Percentiles rank a stretch among this genome's conserved stretches.
These are phyloP conservation scores for Lacerta bilineata DNA, from an alignment of 2,797 vertebrate species.

Conservation along the genomic window DNA sequence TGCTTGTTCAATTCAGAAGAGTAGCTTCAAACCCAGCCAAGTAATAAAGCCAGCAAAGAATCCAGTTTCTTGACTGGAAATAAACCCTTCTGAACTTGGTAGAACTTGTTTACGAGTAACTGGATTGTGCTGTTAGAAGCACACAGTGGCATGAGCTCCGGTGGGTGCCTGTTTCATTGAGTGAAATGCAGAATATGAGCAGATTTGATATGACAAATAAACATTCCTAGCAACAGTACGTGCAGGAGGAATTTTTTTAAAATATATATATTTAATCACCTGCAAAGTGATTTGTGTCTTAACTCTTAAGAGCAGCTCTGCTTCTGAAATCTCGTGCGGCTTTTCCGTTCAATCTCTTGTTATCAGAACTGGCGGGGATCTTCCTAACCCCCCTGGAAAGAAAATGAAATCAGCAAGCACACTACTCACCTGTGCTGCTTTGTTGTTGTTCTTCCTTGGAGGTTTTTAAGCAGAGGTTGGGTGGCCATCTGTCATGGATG, in stretches of 20 bases:
- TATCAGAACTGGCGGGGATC: constrained; percentile 21
- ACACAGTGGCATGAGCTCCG: neutral
- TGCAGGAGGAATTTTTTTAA: neutral
- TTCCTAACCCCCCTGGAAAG: constrained; percentile 27
- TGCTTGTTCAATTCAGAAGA: neutral
- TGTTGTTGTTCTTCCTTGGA: constrained; percentile 49
- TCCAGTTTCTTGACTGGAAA: neutral
- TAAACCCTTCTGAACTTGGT: neutral
- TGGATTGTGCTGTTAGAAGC: neutral
- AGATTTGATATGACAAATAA: neutral
- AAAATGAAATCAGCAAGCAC: constrained; percentile 28
- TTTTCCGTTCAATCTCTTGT: constrained; percentile 18
- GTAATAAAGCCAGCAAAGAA: too few relatives aligned
- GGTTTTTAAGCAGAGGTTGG: too few relatives aligned
- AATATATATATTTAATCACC: neutral
- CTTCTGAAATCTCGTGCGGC: neutral
- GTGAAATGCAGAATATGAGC: too few relatives aligned
- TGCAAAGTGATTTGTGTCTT: neutral
- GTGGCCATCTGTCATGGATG: too few relatives aligned
- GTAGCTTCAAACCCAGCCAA: neutral
- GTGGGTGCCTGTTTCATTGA: neutral
- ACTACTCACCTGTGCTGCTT: constrained; percentile 54
- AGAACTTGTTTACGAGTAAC: neutral
- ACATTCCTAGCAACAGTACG: neutral
- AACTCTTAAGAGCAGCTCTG: neutral